Conservation (phyloP, 2,113 vertebrate species). For the Silurus asotus region DNA sequence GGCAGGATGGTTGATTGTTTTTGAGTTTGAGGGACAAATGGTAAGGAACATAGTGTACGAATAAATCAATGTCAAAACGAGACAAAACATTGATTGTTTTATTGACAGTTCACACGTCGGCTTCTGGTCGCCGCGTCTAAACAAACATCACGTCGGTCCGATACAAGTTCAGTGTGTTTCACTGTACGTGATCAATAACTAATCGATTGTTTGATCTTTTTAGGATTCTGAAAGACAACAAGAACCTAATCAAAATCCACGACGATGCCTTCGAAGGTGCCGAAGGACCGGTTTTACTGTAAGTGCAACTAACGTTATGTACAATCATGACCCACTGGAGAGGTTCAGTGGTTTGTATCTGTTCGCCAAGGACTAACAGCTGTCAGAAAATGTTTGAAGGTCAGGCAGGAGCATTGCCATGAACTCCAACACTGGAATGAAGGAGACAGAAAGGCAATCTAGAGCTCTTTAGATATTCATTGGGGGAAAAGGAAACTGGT, state of each 20-base stretch:
- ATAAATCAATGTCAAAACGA: slow-evolving; percentile 62
- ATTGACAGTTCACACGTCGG: slow-evolving; percentile 28
- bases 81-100: slow-evolving; percentile 71
- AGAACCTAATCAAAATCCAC: slow-evolving; percentile 77
- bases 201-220: slow-evolving; percentile 40
- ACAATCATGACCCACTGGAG: neutral
- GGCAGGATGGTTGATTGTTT: slow-evolving; percentile 31
- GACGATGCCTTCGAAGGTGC: slow-evolving; percentile 82
- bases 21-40: slow-evolving; percentile 52
- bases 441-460: neutral
- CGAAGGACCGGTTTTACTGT: slow-evolving; percentile 81
- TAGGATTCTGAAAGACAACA: slow-evolving; percentile 85
- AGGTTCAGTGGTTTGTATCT: neutral
- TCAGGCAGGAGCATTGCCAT: neutral
- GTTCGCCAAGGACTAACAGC: slow-evolving; percentile 16
- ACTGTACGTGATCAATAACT: neutral
- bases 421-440: slow-evolving; percentile 22
- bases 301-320: slow-evolving; percentile 63
- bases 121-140: neutral
- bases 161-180: too few relatives aligned
- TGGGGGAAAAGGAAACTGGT: neutral
- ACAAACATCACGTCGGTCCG: neutral
- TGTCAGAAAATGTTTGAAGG: slow-evolving; percentile 27
- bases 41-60: slow-evolving; percentile 66
- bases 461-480: neutral